Evolutionary conservation across 1,140 invertebrate species (phyloP), one percentile per base, ranked within the genome.

Genomic region (Leptopilina boulardi): DNA sequence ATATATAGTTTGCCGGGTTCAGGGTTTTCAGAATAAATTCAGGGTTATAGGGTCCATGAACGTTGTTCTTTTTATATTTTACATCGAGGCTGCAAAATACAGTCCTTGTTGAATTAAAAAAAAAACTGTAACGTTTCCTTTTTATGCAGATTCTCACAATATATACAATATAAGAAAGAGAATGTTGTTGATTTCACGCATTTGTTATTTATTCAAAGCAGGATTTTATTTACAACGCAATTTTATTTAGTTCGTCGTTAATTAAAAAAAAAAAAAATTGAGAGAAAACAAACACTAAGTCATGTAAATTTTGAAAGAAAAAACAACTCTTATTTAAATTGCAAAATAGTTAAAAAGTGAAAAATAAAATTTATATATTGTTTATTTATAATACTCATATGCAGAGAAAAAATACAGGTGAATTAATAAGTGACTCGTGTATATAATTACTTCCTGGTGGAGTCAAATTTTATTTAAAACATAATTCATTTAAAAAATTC

Each of bases 21-120:
- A 66, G 59, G 59, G 59, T 38, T n/a, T 66, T 23, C 26, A 2
- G 59, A 66, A 66, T 66, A 66, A 66, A 66, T 66, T 66, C 59
- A 66, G 59, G 59, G 59, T 66, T 66, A n/a, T 26, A 66, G 59
- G 59, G 59, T 66, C 23, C 23, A 30, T 66, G 59, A 30, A 30
- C n/a, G 59, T 15, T 66, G 11, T 54, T 21, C n/a, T 47, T 54
- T 21, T 54, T 15, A 66, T n/a, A n/a, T 51, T 51, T 51, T 51
- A 18, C 23, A 4, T 15, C 26, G 59, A 66, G 59, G 59, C 59
- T 66, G 56, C 26, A 30, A 5, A 30, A 30, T 38, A 34, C 23
- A 30, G 13, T 34, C 23, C 59, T 10, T 66, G 26, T 30, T 15
- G 1, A 15, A n/a, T 66, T 3, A 30, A 26, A 26, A 13, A 26